phyloP scores from a whole-genome alignment of 2,888 invertebrate genomes.

The Thereva nobilitata region DNA sequence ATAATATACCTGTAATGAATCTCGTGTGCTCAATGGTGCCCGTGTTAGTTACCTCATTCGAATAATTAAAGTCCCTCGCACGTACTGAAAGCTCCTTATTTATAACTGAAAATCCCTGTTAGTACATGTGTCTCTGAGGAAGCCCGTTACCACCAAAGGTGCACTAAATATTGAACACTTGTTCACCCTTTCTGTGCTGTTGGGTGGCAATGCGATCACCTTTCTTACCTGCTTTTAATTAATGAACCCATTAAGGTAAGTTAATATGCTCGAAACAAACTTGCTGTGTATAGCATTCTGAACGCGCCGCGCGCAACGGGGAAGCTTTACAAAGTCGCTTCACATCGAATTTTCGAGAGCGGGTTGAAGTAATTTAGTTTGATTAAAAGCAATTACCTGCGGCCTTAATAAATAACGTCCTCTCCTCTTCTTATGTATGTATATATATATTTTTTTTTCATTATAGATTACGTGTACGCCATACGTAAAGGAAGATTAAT shows the following conservation, averaged over 20 bases:
- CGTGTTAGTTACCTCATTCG: too few species aligned
- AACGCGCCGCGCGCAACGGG: too few species aligned
- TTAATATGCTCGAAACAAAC: constrained; percentile 13
- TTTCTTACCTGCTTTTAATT: constrained; percentile 21
- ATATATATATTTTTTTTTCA: constrained; percentile 21
- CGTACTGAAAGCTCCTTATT: too few species aligned
- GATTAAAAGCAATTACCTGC: constrained; percentile 29
- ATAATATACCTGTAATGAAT: too few species aligned
- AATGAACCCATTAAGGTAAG: constrained; percentile 17
- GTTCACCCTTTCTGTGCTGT: too few species aligned
- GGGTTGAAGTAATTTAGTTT: constrained; percentile 27
- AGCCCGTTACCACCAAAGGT: too few species aligned
- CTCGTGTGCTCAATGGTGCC: too few species aligned
- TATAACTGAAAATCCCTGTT: too few species aligned
- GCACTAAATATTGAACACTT: too few species aligned
- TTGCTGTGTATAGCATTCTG: not conserved
- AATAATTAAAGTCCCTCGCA: too few species aligned
- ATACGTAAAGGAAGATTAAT: constrained; percentile 62
- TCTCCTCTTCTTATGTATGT: not conserved
- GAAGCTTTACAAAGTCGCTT: not conserved
- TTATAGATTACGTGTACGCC: constrained; percentile 56
- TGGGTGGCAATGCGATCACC: not conserved
- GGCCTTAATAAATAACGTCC: constrained; percentile 6
- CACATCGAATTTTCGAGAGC: not conserved
- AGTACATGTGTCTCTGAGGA: too few species aligned